Percentiles rank a stretch among this genome's conserved stretches.
These are phyloP conservation scores for Indicator indicator DNA, from an alignment of 2,113 vertebrate genomes.

Conservation along the genomic window DNA sequence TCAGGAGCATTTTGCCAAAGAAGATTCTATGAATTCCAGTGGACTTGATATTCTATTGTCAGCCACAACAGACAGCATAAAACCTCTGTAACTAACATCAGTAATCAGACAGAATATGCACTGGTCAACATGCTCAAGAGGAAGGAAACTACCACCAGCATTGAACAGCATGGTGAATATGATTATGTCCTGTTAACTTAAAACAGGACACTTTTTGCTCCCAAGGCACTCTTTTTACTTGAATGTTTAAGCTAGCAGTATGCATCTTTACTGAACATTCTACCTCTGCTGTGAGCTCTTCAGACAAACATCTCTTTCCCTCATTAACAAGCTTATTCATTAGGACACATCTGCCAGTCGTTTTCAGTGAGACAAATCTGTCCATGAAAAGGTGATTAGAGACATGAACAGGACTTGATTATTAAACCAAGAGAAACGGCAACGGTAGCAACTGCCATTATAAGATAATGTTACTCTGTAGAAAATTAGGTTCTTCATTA, in stretches of 20 bases:
- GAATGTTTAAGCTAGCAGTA: not conserved
- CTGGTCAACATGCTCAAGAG: not conserved
- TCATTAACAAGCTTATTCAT: not conserved
- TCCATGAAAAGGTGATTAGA: not conserved
- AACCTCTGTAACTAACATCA: not conserved
- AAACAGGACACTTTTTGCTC: not conserved
- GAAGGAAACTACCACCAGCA: not conserved
- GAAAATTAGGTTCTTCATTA: not conserved
- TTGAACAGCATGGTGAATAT: constrained; percentile 55
- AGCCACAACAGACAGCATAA: not conserved
- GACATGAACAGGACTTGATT: not conserved
- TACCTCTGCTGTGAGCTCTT: not conserved
- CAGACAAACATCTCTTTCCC: not conserved
- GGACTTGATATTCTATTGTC: constrained; percentile 57
- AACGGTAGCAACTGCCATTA: not conserved
- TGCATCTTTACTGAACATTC: not conserved
- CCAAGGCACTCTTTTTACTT: not conserved
- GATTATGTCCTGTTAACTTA: constrained; percentile 45
- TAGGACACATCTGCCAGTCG: not conserved
- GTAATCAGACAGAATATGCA: constrained; percentile 41
- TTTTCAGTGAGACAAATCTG: not conserved
- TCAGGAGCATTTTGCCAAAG: not conserved
- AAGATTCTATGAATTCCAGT: not conserved
- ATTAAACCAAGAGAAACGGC: not conserved
- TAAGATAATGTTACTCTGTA: not conserved